A percentile compares a stretch with the other conserved stretches of the same genome.
phyloP scores from a whole-genome alignment of 1,140 invertebrate genomes.

The Temnothorax nylanderi region DNA sequence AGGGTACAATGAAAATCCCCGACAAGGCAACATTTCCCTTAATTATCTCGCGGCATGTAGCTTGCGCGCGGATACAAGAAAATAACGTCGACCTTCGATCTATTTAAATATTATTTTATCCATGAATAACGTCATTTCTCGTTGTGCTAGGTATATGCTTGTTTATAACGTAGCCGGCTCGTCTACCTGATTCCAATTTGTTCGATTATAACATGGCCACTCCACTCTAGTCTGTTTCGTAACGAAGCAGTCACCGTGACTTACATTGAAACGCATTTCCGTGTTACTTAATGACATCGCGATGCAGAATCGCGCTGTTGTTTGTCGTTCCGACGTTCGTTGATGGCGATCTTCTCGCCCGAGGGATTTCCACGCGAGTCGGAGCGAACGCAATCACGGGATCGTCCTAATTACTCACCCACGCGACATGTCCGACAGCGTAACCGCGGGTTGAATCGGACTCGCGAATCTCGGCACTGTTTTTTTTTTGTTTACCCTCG shows the following conservation, averaged over 20 bases:
- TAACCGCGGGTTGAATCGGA: neutral
- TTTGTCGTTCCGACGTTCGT: neutral
- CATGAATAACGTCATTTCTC: neutral
- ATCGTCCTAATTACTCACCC: neutral
- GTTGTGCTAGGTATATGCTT: neutral
- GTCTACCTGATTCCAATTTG: neutral
- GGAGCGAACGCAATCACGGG: neutral
- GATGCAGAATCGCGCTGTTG: no score
- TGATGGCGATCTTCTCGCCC: neutral
- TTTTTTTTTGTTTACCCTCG: neutral
- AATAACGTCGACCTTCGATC: neutral
- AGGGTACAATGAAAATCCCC: slow-evolving; percentile 45
- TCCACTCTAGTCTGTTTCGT: neutral
- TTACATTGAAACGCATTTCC: slow-evolving; percentile 1
- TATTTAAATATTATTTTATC: neutral
- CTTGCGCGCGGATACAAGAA: neutral
- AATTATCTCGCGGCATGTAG: slow-evolving; percentile 32
- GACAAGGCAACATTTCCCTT: slow-evolving; percentile 53
- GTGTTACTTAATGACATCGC: neutral
- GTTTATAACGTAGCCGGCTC: neutral
- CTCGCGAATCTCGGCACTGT: neutral
- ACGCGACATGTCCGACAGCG: neutral
- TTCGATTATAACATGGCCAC: neutral
- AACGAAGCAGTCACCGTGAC: neutral
- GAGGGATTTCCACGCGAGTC: neutral